Conservation (phyloP, 2,888 invertebrate species). For the Halictus ligatus region DNA sequence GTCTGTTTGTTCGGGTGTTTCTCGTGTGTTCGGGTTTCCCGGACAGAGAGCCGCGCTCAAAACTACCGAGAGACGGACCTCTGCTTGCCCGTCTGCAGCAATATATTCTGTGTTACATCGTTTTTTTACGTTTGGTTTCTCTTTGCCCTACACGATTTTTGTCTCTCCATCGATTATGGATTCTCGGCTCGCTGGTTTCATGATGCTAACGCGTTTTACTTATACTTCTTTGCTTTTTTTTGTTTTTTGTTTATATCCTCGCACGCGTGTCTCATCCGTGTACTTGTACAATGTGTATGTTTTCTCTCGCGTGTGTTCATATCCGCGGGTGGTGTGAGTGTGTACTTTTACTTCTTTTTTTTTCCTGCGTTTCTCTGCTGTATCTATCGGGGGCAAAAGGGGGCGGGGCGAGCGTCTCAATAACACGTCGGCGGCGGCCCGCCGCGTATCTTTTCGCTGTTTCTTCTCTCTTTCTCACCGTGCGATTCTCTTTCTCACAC, state of each 20-base stretch:
- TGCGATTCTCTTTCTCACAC: constrained; percentile 7
- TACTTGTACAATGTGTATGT: neutral
- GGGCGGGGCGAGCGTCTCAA: constrained; percentile 76
- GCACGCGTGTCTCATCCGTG: neutral
- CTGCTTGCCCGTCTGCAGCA: constrained; percentile 29
- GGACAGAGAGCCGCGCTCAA: constrained; percentile 45
- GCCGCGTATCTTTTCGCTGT: constrained; percentile 69
- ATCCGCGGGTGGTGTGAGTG: neutral
- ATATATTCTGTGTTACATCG: neutral
- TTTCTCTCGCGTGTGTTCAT: neutral
- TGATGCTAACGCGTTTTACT: constrained; percentile 13
- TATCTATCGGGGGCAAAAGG: constrained; percentile 55
- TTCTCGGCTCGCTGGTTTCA: constrained; percentile 19
- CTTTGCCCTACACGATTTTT: constrained; percentile 17
- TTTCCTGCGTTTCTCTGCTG: constrained; percentile 20
- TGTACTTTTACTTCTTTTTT: neutral
- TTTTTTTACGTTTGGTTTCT: neutral
- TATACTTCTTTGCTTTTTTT: neutral
- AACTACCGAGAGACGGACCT: constrained; percentile 48
- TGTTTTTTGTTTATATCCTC: neutral
- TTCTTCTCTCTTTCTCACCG: constrained; percentile 29
- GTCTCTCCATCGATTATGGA: constrained; percentile 12
- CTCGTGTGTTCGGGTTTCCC: neutral
- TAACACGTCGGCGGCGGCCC: constrained; percentile 77
- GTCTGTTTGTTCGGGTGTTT: constrained; percentile 21